These are phyloP conservation scores for Labia minor DNA, from an alignment of 2,888 invertebrate species.

Conservation along the genomic window DNA sequence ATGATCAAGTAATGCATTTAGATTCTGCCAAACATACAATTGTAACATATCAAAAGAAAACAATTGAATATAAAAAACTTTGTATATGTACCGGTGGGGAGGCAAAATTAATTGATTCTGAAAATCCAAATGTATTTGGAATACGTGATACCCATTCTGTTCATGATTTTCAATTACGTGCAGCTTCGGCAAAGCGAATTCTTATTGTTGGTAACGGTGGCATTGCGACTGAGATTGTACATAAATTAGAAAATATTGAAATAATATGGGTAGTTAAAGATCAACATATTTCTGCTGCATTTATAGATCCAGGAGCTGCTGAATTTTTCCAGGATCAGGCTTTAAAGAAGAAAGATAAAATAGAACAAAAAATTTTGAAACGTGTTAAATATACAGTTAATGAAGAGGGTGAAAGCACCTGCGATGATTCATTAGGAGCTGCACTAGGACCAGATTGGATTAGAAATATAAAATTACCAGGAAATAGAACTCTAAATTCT, in stretches of 20 bases:
- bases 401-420: slow-evolving; percentile 40
- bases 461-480: slow-evolving; percentile 50
- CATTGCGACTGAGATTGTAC: slow-evolving; percentile 92
- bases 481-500: slow-evolving; percentile 33
- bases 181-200: slow-evolving; percentile 59
- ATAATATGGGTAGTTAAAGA: slow-evolving; percentile 92
- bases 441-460: slow-evolving; percentile 98
- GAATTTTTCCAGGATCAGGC: slow-evolving; percentile 67
- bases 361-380: slow-evolving; percentile 36
- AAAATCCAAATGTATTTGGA: slow-evolving; percentile 60
- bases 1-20: slow-evolving; percentile 51
- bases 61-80: slow-evolving; percentile 61
- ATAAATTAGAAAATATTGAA: slow-evolving; percentile 73
- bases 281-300: slow-evolving; percentile 82
- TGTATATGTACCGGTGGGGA: slow-evolving; percentile 86
- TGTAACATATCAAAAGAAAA: slow-evolving; percentile 43
- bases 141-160: slow-evolving; percentile 94
- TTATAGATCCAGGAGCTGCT: slow-evolving; percentile 92
- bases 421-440: slow-evolving; percentile 55
- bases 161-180: slow-evolving; percentile 56
- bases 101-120: slow-evolving; percentile 62
- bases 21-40: slow-evolving; percentile 44
- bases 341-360: slow-evolving; percentile 29
- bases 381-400: slow-evolving; percentile 51
- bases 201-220: slow-evolving; percentile 94